Conservation (phyloP, 2,797 vertebrate genomes). For the Triplophysa bombifrons region DNA sequence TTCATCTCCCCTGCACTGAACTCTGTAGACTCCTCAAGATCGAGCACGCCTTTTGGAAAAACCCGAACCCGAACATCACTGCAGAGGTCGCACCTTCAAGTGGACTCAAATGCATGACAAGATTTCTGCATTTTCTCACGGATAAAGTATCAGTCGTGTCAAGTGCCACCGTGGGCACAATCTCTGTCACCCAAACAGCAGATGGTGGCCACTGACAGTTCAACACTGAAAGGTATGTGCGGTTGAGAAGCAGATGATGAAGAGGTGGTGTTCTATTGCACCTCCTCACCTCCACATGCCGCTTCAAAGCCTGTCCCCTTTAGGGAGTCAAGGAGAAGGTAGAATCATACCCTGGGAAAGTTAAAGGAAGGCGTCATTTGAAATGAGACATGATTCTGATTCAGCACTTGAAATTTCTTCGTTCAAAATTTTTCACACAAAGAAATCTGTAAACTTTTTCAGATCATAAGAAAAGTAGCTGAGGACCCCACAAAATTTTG, state of each 20-base stretch:
- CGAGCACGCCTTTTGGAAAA: conserved; percentile 12
- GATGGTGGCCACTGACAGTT: conserved; percentile 66
- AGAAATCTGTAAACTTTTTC: neutral
- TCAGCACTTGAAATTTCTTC: neutral
- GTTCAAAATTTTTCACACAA: neutral
- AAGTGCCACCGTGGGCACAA: conserved; percentile 49
- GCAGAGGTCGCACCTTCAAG: conserved; percentile 3
- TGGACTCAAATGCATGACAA: conserved; percentile 10
- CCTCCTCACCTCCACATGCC: conserved; percentile 48
- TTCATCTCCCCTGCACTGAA: neutral
- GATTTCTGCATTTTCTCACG: conserved; percentile 9
- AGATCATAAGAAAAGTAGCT: neutral
- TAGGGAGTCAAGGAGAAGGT: conserved; percentile 29
- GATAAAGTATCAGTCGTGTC: conserved; percentile 45
- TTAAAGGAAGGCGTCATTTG: neutral
- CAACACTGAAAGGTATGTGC: conserved; percentile 63
- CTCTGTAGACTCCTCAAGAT: conserved; percentile 4
- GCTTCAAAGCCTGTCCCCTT: conserved; percentile 58
- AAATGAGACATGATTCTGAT: neutral
- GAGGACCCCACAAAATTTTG: no score
- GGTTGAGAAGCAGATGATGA: conserved; percentile 67
- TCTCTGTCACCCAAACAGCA: conserved; percentile 65
- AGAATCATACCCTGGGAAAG: neutral
- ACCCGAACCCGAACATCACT: conserved; percentile 19
- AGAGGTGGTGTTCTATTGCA: conserved; percentile 62